Conservation (phyloP, 64 coral and sea anemone genomes). For the Astreopora myriophthalma region DNA sequence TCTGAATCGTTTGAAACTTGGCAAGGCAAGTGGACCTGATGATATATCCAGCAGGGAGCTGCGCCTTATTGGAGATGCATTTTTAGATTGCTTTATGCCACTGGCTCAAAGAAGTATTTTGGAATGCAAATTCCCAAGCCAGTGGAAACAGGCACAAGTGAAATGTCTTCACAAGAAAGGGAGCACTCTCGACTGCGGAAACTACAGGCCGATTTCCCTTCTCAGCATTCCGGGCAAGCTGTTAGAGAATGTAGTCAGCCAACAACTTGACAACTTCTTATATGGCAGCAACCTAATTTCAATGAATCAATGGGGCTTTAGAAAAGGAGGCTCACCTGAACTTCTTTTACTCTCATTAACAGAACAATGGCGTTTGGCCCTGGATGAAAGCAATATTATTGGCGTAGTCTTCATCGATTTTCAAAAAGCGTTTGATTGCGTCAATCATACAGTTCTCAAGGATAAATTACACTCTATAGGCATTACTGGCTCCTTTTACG, state of each 20-base stretch:
- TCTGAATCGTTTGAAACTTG: background rate
- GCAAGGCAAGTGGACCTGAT: conserved; percentile 14
- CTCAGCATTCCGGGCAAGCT: conserved; percentile 21
- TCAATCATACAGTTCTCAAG: background rate
- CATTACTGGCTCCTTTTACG: background rate
- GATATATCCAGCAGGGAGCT: background rate
- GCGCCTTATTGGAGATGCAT: background rate
- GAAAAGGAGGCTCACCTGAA: conserved; percentile 19
- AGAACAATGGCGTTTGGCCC: background rate
- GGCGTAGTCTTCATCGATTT: conserved; percentile 14
- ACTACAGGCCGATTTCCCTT: conserved; percentile 15
- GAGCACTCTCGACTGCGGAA: background rate
- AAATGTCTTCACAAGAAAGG: conserved; percentile 1
- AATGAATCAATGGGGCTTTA: background rate
- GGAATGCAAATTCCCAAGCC: background rate
- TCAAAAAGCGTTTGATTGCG: conserved; percentile 27
- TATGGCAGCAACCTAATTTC: background rate
- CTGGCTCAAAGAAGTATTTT: conserved; percentile 3
- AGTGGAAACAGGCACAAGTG: background rate
- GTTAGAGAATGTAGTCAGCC: background rate
- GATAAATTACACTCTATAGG: background rate
- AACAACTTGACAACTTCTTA: conserved; percentile 2
- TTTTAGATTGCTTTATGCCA: background rate
- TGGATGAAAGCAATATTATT: background rate
- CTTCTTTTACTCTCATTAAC: background rate